These are phyloP conservation scores for Tachysurus fulvidraco DNA, from an alignment of 2,113 vertebrate genomes.

Conservation along the genomic window DNA sequence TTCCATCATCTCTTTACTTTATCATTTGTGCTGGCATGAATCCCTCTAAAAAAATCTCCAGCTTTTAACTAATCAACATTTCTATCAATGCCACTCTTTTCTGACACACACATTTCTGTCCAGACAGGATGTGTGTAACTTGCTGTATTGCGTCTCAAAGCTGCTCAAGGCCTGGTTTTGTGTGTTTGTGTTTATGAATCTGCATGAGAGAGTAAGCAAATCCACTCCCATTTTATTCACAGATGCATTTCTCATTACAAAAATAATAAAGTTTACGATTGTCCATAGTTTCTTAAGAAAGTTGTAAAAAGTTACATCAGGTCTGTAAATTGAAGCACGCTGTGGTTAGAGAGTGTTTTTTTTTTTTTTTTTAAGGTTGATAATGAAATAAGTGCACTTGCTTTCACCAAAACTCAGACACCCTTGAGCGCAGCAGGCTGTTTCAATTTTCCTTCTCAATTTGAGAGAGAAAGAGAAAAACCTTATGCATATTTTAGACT, in stretches of 20 bases:
- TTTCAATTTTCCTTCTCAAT: constrained; percentile 18
- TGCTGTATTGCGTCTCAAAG: not conserved
- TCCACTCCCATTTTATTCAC: not conserved
- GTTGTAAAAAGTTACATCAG: constrained; percentile 18
- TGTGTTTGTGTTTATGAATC: not conserved
- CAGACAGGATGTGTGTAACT: not conserved
- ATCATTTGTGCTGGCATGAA: constrained; percentile 8
- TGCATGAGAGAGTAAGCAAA: not conserved
- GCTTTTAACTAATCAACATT: constrained; percentile 43
- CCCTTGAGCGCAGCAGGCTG: constrained; percentile 17
- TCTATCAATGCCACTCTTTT: constrained; percentile 30
- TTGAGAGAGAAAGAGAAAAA: constrained; percentile 1
- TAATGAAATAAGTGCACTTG: constrained; percentile 39
- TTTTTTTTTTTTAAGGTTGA: constrained; percentile 14
- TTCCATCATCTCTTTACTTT: constrained; percentile 19
- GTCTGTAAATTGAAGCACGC: constrained; percentile 24
- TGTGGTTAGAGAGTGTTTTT: not conserved
- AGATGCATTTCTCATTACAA: constrained; percentile 15
- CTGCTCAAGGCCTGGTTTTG: constrained; percentile 3
- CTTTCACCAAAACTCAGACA: constrained; percentile 3
- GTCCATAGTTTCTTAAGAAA: constrained; percentile 37
- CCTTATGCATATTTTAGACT: constrained; percentile 1
- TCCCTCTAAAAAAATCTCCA: constrained; percentile 11
- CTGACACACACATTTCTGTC: not conserved
- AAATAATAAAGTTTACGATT: constrained; percentile 19